Percentiles rank a stretch among this genome's conserved stretches.
These are phyloP conservation scores for Noctua janthe DNA, from an alignment of 2,888 invertebrate species.

Conservation along the genomic window DNA sequence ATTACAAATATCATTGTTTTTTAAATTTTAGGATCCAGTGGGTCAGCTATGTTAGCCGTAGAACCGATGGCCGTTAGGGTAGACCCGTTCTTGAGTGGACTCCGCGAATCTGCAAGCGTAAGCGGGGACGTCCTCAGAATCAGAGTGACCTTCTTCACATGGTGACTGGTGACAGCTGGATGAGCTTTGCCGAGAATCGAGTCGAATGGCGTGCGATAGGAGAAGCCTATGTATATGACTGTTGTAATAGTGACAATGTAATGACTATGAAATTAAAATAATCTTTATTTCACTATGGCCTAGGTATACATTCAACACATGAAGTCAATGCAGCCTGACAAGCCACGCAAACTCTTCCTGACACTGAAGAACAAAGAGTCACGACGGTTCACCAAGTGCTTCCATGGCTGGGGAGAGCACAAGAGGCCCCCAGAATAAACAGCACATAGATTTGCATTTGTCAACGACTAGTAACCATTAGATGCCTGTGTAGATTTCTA, in stretches of 20 bases:
- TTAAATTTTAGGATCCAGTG: background rate
- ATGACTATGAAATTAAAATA: constrained; percentile 2
- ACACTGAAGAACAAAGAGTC: constrained; percentile 99
- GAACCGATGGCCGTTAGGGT: background rate
- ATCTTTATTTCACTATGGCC: background rate
- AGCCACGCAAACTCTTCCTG: constrained; percentile 97
- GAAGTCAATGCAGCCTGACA: constrained; percentile 97
- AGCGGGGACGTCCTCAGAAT: background rate
- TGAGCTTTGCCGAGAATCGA: background rate
- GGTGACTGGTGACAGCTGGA: background rate
- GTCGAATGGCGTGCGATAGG: background rate
- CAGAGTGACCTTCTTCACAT: background rate
- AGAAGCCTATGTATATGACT: background rate
- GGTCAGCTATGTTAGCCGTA: background rate
- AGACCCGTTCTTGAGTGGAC: background rate
- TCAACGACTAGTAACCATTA: constrained; percentile 44
- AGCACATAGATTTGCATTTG: constrained; percentile 33
- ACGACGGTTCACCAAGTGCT: constrained; percentile 98
- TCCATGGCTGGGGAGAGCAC: constrained; percentile 99
- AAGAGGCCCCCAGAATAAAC: constrained; percentile 94
- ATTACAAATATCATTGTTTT: background rate
- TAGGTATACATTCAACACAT: constrained; percentile 99
- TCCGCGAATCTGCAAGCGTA: background rate
- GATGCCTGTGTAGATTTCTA: constrained; percentile 46
- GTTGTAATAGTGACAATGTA: background rate